phyloP scores from a whole-genome alignment of 2,797 vertebrate species.

The Masticophis lateralis region DNA sequence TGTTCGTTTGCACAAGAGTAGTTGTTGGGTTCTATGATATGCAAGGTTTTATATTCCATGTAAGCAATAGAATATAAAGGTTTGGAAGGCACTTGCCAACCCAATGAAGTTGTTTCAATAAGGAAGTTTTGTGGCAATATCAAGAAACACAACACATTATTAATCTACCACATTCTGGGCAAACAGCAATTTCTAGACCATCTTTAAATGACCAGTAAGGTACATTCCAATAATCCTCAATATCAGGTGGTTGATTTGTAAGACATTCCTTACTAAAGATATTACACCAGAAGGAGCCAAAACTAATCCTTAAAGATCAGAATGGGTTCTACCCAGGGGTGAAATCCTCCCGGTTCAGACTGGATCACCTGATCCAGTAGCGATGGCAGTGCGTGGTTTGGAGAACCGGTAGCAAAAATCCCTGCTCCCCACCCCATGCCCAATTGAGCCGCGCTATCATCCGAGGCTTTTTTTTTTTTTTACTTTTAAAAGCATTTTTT shows the following conservation, averaged over 20 bases:
- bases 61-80: background rate
- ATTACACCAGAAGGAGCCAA: background rate
- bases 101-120: background rate
- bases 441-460: no score
- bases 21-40: background rate
- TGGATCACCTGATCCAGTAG: no score
- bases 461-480: no score
- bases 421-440: no score
- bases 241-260: background rate
- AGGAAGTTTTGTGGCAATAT: background rate
- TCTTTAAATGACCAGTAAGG: background rate
- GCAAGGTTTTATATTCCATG: background rate
- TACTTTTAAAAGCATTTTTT: no score
- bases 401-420: no score
- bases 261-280: background rate
- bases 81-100: background rate
- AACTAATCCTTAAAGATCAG: background rate
- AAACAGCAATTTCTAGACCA: background rate
- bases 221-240: background rate
- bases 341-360: no score
- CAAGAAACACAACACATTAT: background rate
- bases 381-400: no score
- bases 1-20: background rate
- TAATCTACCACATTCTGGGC: background rate
- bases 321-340: background rate